phyloP scores from a whole-genome alignment of 2,113 vertebrate genomes.

The Scatophagus argus region DNA sequence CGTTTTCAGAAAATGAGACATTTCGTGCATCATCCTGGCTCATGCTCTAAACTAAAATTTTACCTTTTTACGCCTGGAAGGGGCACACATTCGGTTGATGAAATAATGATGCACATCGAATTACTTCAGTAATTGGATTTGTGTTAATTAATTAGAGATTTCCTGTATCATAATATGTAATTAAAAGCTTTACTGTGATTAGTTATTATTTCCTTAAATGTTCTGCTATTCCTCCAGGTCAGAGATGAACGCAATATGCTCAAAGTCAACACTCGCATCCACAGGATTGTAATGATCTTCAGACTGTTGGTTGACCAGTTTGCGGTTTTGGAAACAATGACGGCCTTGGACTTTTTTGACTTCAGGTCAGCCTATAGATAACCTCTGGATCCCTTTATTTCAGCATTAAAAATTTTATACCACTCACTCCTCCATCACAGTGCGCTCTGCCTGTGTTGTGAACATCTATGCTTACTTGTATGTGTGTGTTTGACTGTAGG shows the following conservation, averaged over 20 bases:
- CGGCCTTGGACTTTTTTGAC: conserved; percentile 94
- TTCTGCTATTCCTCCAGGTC: conserved; percentile 81
- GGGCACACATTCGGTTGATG: not conserved
- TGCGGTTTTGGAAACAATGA: conserved; percentile 95
- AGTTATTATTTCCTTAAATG: not conserved
- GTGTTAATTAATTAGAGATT: too few species aligned
- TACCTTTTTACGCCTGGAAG: not conserved
- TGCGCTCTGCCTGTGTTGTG: not conserved
- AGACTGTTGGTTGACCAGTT: conserved; percentile 94
- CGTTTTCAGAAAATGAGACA: conserved; percentile 1
- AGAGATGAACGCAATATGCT: conserved; percentile 96
- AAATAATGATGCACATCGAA: conserved; percentile 14
- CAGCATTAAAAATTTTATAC: conserved; percentile 15
- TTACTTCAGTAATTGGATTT: not conserved
- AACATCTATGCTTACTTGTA: not conserved
- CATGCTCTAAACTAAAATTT: not conserved
- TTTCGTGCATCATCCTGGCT: not conserved
- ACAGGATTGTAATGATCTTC: conserved; percentile 92
- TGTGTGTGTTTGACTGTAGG: conserved; percentile 77
- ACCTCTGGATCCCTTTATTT: not conserved
- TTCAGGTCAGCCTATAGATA: conserved; percentile 87
- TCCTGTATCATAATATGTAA: not conserved
- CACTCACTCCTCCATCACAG: not conserved
- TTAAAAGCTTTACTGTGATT: not conserved
- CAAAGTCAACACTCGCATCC: conserved; percentile 92